Evolutionary conservation across 2,888 invertebrate genomes (phyloP), one percentile per base, ranked within the genome.

Genomic region (Drosophila ochracea): DNA sequence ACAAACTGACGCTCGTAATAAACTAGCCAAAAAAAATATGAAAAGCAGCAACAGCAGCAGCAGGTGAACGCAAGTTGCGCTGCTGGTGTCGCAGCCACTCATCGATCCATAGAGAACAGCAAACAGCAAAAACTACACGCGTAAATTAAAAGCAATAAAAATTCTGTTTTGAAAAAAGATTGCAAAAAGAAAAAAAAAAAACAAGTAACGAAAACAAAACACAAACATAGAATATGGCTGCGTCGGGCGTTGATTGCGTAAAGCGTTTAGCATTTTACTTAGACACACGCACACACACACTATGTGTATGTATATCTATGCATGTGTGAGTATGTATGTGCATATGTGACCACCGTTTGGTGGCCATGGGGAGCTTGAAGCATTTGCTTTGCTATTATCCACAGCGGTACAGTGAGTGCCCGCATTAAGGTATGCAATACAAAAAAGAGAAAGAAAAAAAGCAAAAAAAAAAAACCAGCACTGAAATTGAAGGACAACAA

Each of bases 91-190:
- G 64, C 61, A 21, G 74, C 65, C 50, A 33, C 64, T 62, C 73
- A 59, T 43, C 74, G 62, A 76, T 80, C 64, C 58, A 83, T 85
- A 57, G n/a, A 57, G 37, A 83, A 85, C 47, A 16, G 47, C 47
- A 70, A 82, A 74, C 78, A 69, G 65, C 67, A 73, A 84, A 78
- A 82, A 68, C 79, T 73, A 81, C 57, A 82, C 82, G 78, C 90
- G 78, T 82, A 81, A 84, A 82, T 84, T 82, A 74, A 68, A 81
- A 72, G 70, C 68, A 81, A 72, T 71, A 89, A 86, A 69, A 64
- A 64, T 58, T 35, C 30, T 61, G 31, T 39, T 64, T 35, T 35
- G 39, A 25, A 58, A 58, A 55, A 60, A 53, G 37, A 57, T 57
- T 69, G 49, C 57, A 70, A 60, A 21, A 50, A 35, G 41, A 19